phyloP scores from a whole-genome alignment of 2,797 vertebrate species.

The Parambassis ranga region DNA sequence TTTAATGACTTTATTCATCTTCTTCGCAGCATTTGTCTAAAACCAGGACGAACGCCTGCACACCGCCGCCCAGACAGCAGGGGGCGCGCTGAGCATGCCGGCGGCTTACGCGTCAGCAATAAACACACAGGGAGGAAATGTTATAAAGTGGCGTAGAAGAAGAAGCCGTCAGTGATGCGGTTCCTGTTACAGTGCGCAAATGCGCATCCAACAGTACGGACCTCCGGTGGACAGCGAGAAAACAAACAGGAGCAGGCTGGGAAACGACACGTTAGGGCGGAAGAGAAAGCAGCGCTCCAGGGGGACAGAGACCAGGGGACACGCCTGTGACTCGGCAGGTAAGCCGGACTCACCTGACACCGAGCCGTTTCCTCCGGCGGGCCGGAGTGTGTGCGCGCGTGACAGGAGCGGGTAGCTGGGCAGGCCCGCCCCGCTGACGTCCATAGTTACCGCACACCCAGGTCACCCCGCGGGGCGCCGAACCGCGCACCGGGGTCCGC shows the following conservation, averaged over 20 bases:
- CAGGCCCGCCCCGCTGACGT: constrained; percentile 14
- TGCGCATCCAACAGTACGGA: constrained; percentile 43
- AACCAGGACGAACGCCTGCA: too few relatives aligned
- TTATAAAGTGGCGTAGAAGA: constrained; percentile 14
- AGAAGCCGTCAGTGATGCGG: not conserved
- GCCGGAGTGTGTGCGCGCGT: not conserved
- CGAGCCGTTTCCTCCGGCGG: not conserved
- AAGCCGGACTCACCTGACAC: not conserved
- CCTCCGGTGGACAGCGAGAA: not conserved
- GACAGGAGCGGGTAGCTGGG: not conserved
- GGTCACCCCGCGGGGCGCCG: not conserved
- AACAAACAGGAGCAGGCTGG: constrained; percentile 60
- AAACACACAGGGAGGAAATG: not conserved
- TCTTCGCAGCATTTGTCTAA: too few relatives aligned
- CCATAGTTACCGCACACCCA: too few relatives aligned
- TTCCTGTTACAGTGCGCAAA: constrained; percentile 48
- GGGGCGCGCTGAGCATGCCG: not conserved
- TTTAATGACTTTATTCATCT: too few relatives aligned
- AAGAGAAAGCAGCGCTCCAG: constrained; percentile 64
- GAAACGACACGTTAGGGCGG: constrained; percentile 62
- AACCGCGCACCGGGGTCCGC: not conserved
- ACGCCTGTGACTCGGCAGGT: constrained; percentile 68
- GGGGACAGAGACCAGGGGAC: constrained; percentile 23
- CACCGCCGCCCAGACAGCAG: not conserved
- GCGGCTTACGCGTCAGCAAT: too few relatives aligned